These are phyloP conservation scores for Abramis brama DNA, from an alignment of 2,113 vertebrate genomes.

Conservation along the genomic window DNA sequence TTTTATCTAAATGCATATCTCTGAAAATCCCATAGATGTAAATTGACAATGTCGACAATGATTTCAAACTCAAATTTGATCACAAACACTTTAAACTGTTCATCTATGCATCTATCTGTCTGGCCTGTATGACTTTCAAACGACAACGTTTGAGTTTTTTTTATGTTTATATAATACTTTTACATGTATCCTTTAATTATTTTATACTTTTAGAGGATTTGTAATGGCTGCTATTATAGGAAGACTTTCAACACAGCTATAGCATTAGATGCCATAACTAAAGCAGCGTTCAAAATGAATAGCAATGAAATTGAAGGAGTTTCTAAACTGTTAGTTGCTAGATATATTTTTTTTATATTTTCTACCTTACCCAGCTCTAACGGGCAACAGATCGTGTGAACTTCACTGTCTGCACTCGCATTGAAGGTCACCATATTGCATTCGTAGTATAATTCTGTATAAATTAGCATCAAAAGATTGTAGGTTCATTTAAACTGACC, in stretches of 20 bases:
- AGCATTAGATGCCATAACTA: background rate
- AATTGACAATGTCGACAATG: background rate
- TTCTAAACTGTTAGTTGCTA: background rate
- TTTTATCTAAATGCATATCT: background rate
- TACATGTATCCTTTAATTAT: background rate
- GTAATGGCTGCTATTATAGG: background rate
- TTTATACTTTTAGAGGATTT: background rate
- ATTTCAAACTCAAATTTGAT: background rate
- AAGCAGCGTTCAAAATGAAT: too few species aligned
- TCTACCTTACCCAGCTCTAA: background rate
- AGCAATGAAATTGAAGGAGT: too few species aligned
- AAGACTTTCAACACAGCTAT: background rate
- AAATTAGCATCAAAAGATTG: background rate
- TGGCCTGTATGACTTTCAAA: background rate
- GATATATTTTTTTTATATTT: background rate
- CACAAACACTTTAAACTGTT: background rate
- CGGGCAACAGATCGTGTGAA: background rate
- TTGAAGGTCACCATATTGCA: background rate
- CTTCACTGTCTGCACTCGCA: background rate
- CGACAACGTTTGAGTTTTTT: background rate
- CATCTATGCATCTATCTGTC: background rate
- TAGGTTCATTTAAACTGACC: conserved; percentile 73
- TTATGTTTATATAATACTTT: background rate
- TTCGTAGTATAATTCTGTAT: too few species aligned
- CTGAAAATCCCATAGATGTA: background rate